Percentiles rank a stretch among this genome's conserved stretches.
Conservation (phyloP, 2,888 invertebrate genomes). For the Gryllus longicercus region DNA sequence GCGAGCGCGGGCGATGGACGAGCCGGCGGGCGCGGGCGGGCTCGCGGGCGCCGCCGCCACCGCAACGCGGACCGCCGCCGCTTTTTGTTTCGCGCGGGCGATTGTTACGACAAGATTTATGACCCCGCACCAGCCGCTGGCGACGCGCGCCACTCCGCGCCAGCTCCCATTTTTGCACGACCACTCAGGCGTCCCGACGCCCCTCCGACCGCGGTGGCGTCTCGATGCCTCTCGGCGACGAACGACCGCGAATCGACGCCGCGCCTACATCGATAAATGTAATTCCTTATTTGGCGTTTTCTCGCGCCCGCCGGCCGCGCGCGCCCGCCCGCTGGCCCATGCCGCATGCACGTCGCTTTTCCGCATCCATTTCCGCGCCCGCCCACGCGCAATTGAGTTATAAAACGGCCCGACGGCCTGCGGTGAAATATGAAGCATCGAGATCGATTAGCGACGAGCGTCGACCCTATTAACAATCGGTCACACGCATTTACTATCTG, state of each 20-base stretch:
- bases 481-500: slow-evolving; percentile 27
- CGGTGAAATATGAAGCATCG: not conserved
- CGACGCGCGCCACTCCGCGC: not conserved
- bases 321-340: too few species aligned
- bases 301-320: too few species aligned
- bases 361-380: too few species aligned
- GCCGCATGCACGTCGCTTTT: too few species aligned
- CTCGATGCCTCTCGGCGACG: not conserved
- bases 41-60: not conserved
- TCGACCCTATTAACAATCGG: slow-evolving; percentile 28
- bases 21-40: too few species aligned
- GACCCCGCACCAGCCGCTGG: not conserved
- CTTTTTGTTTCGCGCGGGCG: not conserved
- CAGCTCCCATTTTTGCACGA: slow-evolving; percentile 2
- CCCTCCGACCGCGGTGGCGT: not conserved
- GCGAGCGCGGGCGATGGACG: too few species aligned
- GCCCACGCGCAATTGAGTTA: too few species aligned
- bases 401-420: not conserved
- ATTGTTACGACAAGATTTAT: slow-evolving; percentile 8
- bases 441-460: slow-evolving; percentile 21
- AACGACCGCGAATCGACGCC: not conserved
- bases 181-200: not conserved
- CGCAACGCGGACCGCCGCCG: not conserved
- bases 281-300: not conserved
- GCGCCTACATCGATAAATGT: not conserved